phyloP scores from a whole-genome alignment of 2,113 vertebrate genomes.

The Corythornis vintsioides region DNA sequence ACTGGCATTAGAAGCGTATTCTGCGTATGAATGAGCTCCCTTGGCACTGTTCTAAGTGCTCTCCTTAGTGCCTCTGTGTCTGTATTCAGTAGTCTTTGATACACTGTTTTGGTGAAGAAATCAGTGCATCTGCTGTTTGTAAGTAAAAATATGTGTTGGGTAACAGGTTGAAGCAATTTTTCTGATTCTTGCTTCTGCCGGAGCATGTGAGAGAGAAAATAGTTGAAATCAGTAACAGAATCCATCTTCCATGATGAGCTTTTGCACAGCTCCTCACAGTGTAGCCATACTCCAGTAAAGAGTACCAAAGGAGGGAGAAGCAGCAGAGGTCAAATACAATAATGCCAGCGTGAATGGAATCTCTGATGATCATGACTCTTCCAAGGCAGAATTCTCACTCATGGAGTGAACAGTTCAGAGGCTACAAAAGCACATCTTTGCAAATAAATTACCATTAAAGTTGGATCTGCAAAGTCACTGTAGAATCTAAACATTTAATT shows the following conservation, averaged over 20 bases:
- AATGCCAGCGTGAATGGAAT: background rate
- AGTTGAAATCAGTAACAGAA: background rate
- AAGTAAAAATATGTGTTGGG: background rate
- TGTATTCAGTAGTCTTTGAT: background rate
- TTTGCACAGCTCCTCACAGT: background rate
- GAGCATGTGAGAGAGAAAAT: background rate
- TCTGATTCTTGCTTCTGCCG: background rate
- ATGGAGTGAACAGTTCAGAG: background rate
- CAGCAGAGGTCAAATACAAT: background rate
- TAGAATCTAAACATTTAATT: background rate
- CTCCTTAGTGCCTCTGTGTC: background rate
- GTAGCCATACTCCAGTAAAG: background rate
- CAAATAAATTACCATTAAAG: background rate
- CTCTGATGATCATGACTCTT: background rate
- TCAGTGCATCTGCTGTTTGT: background rate
- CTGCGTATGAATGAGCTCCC: background rate
- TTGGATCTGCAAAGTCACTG: background rate
- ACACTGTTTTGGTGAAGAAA: background rate
- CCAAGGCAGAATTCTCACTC: background rate
- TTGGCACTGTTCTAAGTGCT: background rate
- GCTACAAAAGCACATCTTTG: background rate
- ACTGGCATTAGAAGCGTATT: background rate
- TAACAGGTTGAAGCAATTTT: background rate
- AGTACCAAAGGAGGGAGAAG: background rate
- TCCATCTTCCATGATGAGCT: background rate